Evolutionary conservation across 1,140 invertebrate genomes (phyloP).

Genomic region (Dinothrombium tinctorium): DNA sequence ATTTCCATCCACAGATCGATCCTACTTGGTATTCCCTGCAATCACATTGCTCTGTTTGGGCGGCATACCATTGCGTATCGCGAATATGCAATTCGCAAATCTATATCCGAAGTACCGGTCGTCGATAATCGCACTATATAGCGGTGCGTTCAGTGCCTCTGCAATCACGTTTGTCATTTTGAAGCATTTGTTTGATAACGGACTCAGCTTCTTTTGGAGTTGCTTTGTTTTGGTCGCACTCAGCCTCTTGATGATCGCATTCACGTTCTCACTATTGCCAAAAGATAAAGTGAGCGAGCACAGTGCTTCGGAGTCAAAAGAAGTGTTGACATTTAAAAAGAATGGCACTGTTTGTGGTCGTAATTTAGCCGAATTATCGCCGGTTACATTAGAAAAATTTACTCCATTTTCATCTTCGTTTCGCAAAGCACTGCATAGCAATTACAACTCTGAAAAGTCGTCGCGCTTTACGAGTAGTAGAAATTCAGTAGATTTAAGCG

Average conservation of each 20-base stretch:
- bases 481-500: background rate
- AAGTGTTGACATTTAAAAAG: too few species aligned
- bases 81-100: conserved; percentile 16
- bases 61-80: conserved; percentile 15
- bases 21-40: conserved; percentile 14
- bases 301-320: too few species aligned
- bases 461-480: too few species aligned
- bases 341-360: background rate
- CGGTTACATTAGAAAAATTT: background rate
- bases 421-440: too few species aligned
- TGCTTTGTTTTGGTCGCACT: conserved; percentile 11
- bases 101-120: conserved; percentile 14
- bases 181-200: conserved; percentile 14
- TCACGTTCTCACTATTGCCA: conserved; percentile 15
- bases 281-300: too few species aligned
- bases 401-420: too few species aligned
- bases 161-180: conserved; percentile 15
- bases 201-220: conserved; percentile 12
- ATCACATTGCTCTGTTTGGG: conserved; percentile 13
- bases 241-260: conserved; percentile 13
- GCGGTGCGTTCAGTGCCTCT: conserved; percentile 15
- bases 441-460: too few species aligned
- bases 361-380: background rate
- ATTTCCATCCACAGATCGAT: background rate
- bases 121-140: conserved; percentile 15